These are phyloP conservation scores for Acanthisitta chloris DNA, from an alignment of 2,113 vertebrate species.

Conservation along the genomic window DNA sequence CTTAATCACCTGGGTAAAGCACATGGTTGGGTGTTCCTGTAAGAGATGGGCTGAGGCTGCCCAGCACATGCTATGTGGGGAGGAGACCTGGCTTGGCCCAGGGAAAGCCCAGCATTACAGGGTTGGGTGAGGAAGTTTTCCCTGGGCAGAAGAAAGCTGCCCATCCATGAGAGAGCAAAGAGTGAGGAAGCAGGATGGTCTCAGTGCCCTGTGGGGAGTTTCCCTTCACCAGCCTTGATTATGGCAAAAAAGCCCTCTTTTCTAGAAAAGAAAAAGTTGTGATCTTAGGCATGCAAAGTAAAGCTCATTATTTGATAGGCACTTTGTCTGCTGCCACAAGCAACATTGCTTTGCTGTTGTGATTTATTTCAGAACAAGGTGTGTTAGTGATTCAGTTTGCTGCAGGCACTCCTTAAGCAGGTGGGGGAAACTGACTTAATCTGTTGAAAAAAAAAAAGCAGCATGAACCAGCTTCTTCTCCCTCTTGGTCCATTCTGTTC, in stretches of 20 bases:
- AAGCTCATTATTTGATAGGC: not conserved
- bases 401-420: not conserved
- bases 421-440: not conserved
- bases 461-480: not conserved
- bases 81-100: not conserved
- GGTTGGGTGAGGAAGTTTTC: not conserved
- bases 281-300: not conserved
- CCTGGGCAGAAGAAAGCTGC: not conserved
- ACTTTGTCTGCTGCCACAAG: not conserved
- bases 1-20: not conserved
- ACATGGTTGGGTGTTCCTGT: fast-evolving
- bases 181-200: not conserved
- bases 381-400: not conserved
- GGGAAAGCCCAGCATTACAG: not conserved
- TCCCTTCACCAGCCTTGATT: not conserved
- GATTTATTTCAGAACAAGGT: not conserved
- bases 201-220: not conserved
- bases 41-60: not conserved
- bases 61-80: fast-evolving
- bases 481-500: not conserved
- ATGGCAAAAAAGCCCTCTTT: not conserved
- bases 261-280: not conserved
- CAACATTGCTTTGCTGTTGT: not conserved
- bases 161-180: not conserved
- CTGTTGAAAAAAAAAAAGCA: not conserved